A percentile compares a stretch with the other conserved stretches of the same genome.
Conservation (phyloP, 2,888 invertebrate genomes). For the Stenolophus ochropezus region DNA sequence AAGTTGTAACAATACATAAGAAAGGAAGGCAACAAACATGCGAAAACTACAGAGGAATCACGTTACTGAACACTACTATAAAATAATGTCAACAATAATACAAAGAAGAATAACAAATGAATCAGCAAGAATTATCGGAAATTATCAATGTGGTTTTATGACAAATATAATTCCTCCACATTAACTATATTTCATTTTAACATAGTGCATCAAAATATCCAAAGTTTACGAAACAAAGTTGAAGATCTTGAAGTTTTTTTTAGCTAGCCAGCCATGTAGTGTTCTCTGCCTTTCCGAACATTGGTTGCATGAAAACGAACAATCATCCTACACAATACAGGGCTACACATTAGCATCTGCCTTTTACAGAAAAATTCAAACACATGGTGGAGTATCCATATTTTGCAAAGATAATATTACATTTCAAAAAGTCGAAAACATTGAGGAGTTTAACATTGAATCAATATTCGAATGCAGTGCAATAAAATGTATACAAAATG, state of each 20-base stretch:
- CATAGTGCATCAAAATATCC: background rate
- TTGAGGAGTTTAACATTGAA: constrained; percentile 3
- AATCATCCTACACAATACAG: background rate
- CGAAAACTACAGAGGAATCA: no score
- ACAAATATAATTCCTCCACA: background rate
- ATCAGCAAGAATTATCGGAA: no score
- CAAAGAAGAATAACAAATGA: no score
- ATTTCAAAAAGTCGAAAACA: background rate
- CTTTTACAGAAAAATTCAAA: no score
- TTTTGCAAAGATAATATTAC: background rate
- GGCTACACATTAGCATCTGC: no score
- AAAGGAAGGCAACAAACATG: no score
- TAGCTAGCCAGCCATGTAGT: background rate
- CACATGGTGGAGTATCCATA: no score
- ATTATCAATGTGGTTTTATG: no score
- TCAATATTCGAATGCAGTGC: background rate
- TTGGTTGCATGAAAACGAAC: background rate
- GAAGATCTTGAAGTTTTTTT: background rate
- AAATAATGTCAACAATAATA: no score
- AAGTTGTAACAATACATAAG: no score
- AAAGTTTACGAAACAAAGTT: background rate
- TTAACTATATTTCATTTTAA: background rate
- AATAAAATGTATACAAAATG: background rate
- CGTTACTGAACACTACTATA: no score
- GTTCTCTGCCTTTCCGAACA: background rate